Percentiles rank a stretch among this genome's conserved stretches.
Evolutionary conservation across 2,113 vertebrate species (phyloP).

Genomic region (Perca flavescens): DNA sequence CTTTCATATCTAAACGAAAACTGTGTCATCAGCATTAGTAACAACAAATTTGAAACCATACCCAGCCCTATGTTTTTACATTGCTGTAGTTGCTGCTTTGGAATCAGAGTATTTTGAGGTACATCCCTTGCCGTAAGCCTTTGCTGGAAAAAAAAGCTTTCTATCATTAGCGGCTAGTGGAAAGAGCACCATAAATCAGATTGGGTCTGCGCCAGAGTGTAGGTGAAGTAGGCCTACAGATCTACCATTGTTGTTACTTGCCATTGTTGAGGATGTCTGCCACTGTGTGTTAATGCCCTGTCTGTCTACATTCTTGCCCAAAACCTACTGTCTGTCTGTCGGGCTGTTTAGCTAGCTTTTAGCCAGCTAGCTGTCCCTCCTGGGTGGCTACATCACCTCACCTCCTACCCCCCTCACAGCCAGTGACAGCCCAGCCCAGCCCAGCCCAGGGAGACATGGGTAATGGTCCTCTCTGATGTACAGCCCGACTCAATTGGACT

Average conservation of each 20-base stretch:
- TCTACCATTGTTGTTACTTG: slow-evolving; percentile 31
- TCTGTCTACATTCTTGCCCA: slow-evolving; percentile 54
- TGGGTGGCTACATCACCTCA: slow-evolving; percentile 75
- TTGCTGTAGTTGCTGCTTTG: neutral
- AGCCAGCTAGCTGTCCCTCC: slow-evolving; percentile 69
- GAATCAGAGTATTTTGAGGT: neutral
- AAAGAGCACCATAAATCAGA: slow-evolving; percentile 18
- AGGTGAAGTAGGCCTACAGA: slow-evolving; percentile 10
- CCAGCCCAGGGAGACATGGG: slow-evolving; percentile 78
- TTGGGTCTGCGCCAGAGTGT: neutral
- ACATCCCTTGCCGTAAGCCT: neutral
- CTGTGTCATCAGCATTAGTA: neutral
- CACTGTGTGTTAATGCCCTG: slow-evolving; percentile 35
- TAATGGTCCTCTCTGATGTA: slow-evolving; percentile 84
- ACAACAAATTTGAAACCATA: neutral
- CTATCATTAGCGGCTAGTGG: slow-evolving; percentile 10
- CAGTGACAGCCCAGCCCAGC: slow-evolving; percentile 75
- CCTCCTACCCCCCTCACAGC: slow-evolving; percentile 64
- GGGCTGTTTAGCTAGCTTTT: slow-evolving; percentile 50
- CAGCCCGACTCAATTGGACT: slow-evolving; percentile 81
- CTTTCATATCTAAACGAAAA: neutral
- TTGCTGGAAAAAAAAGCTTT: neutral
- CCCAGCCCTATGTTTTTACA: neutral
- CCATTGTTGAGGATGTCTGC: slow-evolving; percentile 33
- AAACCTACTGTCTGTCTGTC: slow-evolving; percentile 33